These are phyloP conservation scores for Sminthurides aquaticus DNA, from an alignment of 2,888 invertebrate species.

Conservation along the genomic window DNA sequence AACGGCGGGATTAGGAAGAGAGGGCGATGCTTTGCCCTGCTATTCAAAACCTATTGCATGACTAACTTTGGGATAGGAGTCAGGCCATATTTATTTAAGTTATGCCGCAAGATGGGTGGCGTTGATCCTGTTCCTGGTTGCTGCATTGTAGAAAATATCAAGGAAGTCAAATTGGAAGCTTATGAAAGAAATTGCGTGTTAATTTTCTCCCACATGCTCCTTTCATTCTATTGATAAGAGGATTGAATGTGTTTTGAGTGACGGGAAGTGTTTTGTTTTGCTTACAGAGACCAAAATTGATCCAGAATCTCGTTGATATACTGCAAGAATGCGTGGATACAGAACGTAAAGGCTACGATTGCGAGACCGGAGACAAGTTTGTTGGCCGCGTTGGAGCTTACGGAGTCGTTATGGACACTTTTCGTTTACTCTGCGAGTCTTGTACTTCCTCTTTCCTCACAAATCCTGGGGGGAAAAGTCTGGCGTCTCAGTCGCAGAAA, in stretches of 20 bases:
- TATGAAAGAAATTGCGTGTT: neutral
- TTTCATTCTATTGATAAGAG: too few relatives aligned
- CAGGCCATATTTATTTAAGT: too few relatives aligned
- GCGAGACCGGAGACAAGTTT: conserved; percentile 20
- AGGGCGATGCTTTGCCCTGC: too few relatives aligned
- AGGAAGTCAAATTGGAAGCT: too few relatives aligned
- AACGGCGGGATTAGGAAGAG: too few relatives aligned
- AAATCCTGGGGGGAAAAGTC: conserved; percentile 8
- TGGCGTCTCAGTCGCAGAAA: neutral
- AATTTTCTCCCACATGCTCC: too few relatives aligned
- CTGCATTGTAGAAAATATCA: too few relatives aligned
- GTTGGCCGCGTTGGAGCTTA: conserved; percentile 30
- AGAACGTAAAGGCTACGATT: neutral
- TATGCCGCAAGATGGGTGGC: too few relatives aligned
- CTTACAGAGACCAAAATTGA: conserved; percentile 14
- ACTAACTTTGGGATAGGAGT: too few relatives aligned
- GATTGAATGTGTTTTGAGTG: too few relatives aligned
- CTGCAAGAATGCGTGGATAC: neutral
- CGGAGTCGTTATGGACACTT: conserved; percentile 37
- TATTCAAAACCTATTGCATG: too few relatives aligned
- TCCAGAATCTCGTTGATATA: conserved; percentile 15
- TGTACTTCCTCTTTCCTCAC: conserved; percentile 33
- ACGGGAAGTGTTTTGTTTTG: conserved; percentile 7
- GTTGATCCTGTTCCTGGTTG: too few relatives aligned
- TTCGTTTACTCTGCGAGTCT: conserved; percentile 36